A percentile compares a stretch with the other conserved stretches of the same genome.
phyloP scores from a whole-genome alignment of 2,113 vertebrate species.

The Chloebia gouldiae region DNA sequence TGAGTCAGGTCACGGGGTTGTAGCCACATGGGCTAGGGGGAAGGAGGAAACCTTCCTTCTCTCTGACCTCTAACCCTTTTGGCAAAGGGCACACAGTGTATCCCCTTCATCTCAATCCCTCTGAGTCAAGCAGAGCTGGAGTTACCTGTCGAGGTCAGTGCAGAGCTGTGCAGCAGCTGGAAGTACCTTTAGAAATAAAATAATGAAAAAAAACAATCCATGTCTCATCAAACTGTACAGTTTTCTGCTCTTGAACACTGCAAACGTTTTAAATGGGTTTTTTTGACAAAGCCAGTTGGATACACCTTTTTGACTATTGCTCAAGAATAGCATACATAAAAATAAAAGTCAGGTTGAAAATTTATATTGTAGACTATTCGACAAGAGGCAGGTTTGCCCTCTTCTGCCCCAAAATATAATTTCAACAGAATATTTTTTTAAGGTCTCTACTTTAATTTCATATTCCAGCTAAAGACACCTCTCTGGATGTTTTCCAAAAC shows the following conservation, averaged over 20 bases:
- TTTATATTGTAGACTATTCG: not conserved
- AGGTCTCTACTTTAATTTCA: not conserved
- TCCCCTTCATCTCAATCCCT: fast-evolving
- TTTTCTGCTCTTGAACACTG: not conserved
- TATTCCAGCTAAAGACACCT: not conserved
- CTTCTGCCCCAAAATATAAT: not conserved
- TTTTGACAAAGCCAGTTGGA: not conserved
- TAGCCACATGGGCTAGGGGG: not conserved
- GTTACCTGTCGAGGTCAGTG: not conserved
- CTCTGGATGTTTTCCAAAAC: not conserved
- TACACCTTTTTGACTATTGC: not conserved
- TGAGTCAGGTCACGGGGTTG: not conserved
- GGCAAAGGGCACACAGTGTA: not conserved
- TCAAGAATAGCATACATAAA: not conserved
- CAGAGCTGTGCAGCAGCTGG: not conserved
- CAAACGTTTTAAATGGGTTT: not conserved
- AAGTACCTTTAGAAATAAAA: not conserved
- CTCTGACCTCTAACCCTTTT: not conserved
- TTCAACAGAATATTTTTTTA: not conserved
- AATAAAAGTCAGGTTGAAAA: not conserved
- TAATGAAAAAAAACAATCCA: not conserved
- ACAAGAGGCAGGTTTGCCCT: not conserved
- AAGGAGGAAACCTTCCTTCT: not conserved
- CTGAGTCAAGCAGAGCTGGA: not conserved
- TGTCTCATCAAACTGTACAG: not conserved